Conservation (phyloP, 2,888 invertebrate species). For the Camptogramma bilineatum region DNA sequence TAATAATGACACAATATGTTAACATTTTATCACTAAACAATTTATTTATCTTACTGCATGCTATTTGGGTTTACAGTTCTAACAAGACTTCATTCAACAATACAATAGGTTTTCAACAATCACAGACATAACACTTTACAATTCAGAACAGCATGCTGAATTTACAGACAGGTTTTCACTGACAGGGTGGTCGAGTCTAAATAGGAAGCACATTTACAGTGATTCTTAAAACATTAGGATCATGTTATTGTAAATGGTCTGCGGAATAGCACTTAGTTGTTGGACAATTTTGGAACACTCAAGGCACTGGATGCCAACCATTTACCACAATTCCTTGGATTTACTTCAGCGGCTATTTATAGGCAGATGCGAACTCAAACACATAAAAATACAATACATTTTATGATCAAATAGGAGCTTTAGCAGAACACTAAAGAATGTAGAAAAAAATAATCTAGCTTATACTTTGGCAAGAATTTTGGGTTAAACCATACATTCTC, state of each 20-base stretch:
- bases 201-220: constrained; percentile 17
- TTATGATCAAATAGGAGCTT: constrained; percentile 43
- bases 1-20: constrained; percentile 2
- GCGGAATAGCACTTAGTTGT: constrained; percentile 13
- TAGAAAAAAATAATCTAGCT: constrained; percentile 74
- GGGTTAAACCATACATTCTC: constrained; percentile 90
- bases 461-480: constrained; percentile 79
- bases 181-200: constrained; percentile 11
- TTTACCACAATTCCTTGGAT: constrained; percentile 40
- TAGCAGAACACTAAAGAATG: constrained; percentile 58
- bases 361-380: constrained; percentile 48
- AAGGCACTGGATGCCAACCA: constrained; percentile 39
- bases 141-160: constrained; percentile 23
- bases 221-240: constrained; percentile 2
- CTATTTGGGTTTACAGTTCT: constrained; percentile 27
- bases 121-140: constrained; percentile 35
- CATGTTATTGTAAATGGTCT: constrained; percentile 14
- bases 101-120: constrained; percentile 32
- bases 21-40: constrained; percentile 1
- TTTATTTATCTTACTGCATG: constrained; percentile 28
- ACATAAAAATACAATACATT: constrained; percentile 35
- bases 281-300: constrained; percentile 1
- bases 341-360: constrained; percentile 51
- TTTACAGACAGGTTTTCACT: constrained; percentile 9
- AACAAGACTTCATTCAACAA: constrained; percentile 25